Percentiles rank a stretch among this genome's conserved stretches.
Evolutionary conservation across 2,797 vertebrate genomes (phyloP).

Genomic region (Apodemus agrarius): DNA sequence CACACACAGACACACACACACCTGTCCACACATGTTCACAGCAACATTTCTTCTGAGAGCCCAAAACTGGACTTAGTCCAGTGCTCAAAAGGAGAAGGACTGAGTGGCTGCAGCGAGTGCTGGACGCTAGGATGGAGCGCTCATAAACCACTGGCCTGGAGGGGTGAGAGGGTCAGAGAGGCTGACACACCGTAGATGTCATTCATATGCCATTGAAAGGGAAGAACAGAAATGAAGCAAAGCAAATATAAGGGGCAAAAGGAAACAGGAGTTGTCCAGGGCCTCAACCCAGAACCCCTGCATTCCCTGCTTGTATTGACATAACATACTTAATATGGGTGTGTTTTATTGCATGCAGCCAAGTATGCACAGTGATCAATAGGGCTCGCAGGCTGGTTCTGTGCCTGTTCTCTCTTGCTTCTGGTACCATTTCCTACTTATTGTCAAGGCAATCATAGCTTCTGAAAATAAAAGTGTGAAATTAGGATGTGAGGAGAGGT

Average conservation of each 20-base stretch:
- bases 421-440: not conserved
- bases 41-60: not conserved
- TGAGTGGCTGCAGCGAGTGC: not conserved
- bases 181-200: rapidly evolving
- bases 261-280: not conserved
- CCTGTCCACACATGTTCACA: not conserved
- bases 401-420: not conserved
- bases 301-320: too few species aligned
- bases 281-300: not conserved
- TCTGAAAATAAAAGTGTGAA: not conserved
- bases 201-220: not conserved
- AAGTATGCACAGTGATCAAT: not conserved
- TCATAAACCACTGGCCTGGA: not conserved
- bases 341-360: not conserved
- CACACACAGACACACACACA: not conserved
- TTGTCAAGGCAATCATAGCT: not conserved
- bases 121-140: not conserved
- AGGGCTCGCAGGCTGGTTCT: not conserved
- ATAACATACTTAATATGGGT: not conserved
- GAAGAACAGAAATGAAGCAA: not conserved
- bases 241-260: not conserved
- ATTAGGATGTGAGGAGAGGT: not conserved
- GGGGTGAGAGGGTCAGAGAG: rapidly evolving
- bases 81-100: not conserved
- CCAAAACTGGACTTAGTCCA: slow-evolving; percentile 27